Percentiles rank a stretch among this genome's conserved stretches.
phyloP scores from a whole-genome alignment of 2,888 invertebrate genomes.

The Pachycephus smyrnensis region DNA sequence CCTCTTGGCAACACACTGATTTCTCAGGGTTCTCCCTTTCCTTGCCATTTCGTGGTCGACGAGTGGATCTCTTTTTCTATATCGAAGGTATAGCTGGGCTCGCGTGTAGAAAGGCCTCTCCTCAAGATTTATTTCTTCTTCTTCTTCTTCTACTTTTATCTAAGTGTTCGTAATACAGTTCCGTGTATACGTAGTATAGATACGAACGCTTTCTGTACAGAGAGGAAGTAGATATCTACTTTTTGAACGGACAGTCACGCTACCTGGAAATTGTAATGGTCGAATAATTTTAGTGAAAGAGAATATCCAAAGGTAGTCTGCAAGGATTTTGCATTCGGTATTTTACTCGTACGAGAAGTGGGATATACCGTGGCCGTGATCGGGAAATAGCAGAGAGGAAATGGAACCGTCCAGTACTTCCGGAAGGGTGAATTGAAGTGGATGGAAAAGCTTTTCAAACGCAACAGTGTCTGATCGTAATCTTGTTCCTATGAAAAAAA shows the following conservation, averaged over 20 bases:
- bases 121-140: neutral
- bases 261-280: neutral
- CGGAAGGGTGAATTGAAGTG: neutral
- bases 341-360: neutral
- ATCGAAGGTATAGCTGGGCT: neutral
- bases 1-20: conserved; percentile 6
- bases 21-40: neutral
- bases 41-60: neutral
- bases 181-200: neutral
- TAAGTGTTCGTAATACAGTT: neutral
- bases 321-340: neutral
- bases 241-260: neutral
- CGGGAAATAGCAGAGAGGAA: neutral
- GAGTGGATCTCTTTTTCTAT: neutral
- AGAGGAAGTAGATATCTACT: neutral
- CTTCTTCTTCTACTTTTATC: neutral
- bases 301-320: neutral
- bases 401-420: neutral
- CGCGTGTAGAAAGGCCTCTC: neutral
- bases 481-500: neutral
- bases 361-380: neutral
- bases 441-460: neutral
- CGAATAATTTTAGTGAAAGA: neutral
- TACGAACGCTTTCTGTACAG: neutral
- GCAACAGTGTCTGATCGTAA: neutral